These are phyloP conservation scores for Vulpes ferrilata DNA, from an alignment of 2,113 vertebrate species.

Conservation along the genomic window DNA sequence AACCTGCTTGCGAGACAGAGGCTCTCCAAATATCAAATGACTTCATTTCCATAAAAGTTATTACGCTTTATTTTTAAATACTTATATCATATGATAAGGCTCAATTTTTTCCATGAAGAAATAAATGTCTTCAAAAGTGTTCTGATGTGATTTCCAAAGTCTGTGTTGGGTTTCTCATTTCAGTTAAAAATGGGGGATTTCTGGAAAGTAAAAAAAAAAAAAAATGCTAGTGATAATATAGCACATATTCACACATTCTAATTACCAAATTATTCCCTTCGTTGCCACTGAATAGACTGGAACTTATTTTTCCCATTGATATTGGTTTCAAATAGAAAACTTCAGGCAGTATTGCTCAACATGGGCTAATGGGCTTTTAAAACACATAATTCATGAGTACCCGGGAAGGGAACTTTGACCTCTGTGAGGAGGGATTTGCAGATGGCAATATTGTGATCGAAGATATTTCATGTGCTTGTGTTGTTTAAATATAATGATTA, in stretches of 20 bases:
- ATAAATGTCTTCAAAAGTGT: not conserved
- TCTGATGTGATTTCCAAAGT: not conserved
- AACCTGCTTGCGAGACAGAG: not conserved
- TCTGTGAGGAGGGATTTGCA: not conserved
- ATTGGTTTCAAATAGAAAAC: constrained; percentile 20
- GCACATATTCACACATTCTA: not conserved
- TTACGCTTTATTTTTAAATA: not conserved
- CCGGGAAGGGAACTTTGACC: not conserved
- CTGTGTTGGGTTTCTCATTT: not conserved
- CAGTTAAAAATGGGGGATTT: not conserved
- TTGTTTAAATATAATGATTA: not conserved
- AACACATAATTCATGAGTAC: not conserved
- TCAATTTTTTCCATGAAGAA: not conserved
- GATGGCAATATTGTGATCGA: not conserved
- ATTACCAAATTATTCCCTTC: not conserved
- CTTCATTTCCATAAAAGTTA: not conserved
- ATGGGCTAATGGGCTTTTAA: not conserved
- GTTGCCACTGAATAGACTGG: not conserved
- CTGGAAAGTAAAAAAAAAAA: not conserved
- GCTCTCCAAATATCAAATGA: not conserved
- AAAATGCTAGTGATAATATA: not conserved
- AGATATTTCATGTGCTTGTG: not conserved
- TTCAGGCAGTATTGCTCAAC: not conserved
- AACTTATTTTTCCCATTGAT: not conserved
- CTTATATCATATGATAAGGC: not conserved